Evolutionary conservation across 1,140 invertebrate genomes (phyloP).

Genomic region (Drosophila pectinifera): DNA sequence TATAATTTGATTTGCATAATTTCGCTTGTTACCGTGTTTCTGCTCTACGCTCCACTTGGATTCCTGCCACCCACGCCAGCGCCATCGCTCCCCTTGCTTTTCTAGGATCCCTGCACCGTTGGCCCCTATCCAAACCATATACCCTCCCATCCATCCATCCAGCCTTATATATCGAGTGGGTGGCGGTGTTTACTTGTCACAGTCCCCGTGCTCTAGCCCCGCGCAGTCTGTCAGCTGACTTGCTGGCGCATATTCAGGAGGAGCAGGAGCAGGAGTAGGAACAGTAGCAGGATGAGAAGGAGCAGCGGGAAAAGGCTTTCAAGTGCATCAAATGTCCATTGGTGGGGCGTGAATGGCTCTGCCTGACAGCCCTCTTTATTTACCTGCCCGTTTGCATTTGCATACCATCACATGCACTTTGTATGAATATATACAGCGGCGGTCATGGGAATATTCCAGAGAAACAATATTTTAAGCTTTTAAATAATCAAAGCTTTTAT

Average conservation of each 20-base stretch:
- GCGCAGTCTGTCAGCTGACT: conserved; percentile 66
- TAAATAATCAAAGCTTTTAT: neutral
- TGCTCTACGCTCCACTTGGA: conserved; percentile 42
- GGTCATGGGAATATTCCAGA: conserved; percentile 6
- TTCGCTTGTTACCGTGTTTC: conserved; percentile 67
- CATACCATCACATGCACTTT: conserved; percentile 34
- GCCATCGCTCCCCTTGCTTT: conserved; percentile 11
- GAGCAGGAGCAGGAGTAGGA: conserved; percentile 2
- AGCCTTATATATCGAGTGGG: conserved; percentile 3
- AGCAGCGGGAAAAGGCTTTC: conserved; percentile 61
- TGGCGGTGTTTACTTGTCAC: conserved; percentile 58
- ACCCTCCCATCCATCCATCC: neutral
- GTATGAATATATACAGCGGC: conserved; percentile 7
- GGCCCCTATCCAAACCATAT: neutral
- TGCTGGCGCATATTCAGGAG: conserved; percentile 50
- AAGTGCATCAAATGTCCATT: conserved; percentile 78
- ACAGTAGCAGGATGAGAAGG: neutral
- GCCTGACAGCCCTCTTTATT: conserved; percentile 29
- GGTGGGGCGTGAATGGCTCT: conserved; percentile 55
- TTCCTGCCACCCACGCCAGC: conserved; percentile 14
- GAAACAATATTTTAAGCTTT: neutral
- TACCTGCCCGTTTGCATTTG: conserved; percentile 47
- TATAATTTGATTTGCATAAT: conserved; percentile 84
- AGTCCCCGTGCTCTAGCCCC: neutral
- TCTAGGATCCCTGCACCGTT: conserved; percentile 50